A percentile compares a stretch with the other conserved stretches of the same genome.
Evolutionary conservation across 2,888 invertebrate genomes (phyloP).

Genomic region (Catotricha subobsoleta): DNA sequence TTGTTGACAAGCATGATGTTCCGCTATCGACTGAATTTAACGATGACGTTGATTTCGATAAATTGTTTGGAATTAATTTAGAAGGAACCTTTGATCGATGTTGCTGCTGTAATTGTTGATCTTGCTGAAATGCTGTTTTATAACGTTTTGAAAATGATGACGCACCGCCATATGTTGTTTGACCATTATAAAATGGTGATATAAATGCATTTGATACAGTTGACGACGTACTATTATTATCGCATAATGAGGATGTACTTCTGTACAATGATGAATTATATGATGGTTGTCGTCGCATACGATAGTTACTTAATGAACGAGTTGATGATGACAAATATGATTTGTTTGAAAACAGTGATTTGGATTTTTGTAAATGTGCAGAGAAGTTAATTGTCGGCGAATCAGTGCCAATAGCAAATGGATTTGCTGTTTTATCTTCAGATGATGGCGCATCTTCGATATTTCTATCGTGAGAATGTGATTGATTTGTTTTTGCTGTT

Average conservation of each 20-base stretch:
- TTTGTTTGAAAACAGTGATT: constrained; percentile 23
- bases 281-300: constrained; percentile 15
- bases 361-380: constrained; percentile 25
- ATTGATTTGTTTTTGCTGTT: constrained; percentile 11
- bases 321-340: constrained; percentile 20
- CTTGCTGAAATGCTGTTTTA: background rate
- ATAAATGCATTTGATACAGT: constrained; percentile 15
- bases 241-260: constrained; percentile 27
- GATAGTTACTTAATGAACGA: constrained; percentile 21
- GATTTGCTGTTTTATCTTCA: constrained; percentile 3
- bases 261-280: constrained; percentile 28
- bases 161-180: constrained; percentile 59
- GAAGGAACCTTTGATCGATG: constrained; percentile 17
- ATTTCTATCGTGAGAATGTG: constrained; percentile 15
- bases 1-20: constrained; percentile 27
- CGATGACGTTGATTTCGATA: constrained; percentile 18
- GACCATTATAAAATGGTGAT: constrained; percentile 60
- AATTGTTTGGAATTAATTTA: constrained; percentile 19
- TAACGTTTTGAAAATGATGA: constrained; percentile 33
- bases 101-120: background rate
- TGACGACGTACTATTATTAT: constrained; percentile 11
- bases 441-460: constrained; percentile 14
- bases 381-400: constrained; percentile 18
- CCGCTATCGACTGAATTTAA: background rate
- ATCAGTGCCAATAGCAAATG: constrained; percentile 1